phyloP scores from a whole-genome alignment of 2,888 invertebrate species.

The Nomada goodeniana region DNA sequence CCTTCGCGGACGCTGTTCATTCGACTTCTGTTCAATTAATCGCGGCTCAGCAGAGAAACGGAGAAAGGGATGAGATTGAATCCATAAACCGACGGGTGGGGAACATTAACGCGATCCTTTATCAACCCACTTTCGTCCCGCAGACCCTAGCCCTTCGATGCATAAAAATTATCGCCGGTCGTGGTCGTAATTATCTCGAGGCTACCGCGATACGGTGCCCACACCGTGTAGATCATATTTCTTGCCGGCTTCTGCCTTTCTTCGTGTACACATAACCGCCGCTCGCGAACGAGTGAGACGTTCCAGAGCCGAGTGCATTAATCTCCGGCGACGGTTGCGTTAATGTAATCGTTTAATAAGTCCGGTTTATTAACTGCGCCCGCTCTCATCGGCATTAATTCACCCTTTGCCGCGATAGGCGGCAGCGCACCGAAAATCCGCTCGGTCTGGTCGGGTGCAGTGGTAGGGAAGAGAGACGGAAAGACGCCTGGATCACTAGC shows the following conservation, averaged over 20 bases:
- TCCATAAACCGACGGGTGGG: too few relatives aligned
- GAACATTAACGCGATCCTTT: constrained; percentile 31
- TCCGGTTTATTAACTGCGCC: constrained; percentile 78
- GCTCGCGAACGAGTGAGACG: constrained; percentile 70
- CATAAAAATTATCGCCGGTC: constrained; percentile 69
- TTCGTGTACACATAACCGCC: constrained; percentile 48
- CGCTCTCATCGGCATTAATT: constrained; percentile 74
- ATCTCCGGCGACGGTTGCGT: constrained; percentile 77
- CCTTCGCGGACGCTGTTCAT: constrained; percentile 47
- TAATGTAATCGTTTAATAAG: constrained; percentile 81
- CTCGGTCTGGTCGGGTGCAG: neutral
- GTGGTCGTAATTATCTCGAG: constrained; percentile 71
- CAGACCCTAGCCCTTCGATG: constrained; percentile 65
- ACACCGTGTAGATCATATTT: constrained; percentile 77
- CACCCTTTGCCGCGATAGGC: constrained; percentile 61
- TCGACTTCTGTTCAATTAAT: constrained; percentile 58
- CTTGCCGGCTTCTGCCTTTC: constrained; percentile 73
- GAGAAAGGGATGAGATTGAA: neutral
- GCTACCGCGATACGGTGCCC: constrained; percentile 71
- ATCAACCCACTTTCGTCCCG: constrained; percentile 50
- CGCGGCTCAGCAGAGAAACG: neutral
- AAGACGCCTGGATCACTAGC: constrained; percentile 3
- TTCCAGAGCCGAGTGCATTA: constrained; percentile 74
- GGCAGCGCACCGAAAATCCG: constrained; percentile 65
- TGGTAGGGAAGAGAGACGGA: neutral